These are phyloP conservation scores for Leucozona laternaria DNA, from an alignment of 2,888 invertebrate genomes.

Conservation along the genomic window DNA sequence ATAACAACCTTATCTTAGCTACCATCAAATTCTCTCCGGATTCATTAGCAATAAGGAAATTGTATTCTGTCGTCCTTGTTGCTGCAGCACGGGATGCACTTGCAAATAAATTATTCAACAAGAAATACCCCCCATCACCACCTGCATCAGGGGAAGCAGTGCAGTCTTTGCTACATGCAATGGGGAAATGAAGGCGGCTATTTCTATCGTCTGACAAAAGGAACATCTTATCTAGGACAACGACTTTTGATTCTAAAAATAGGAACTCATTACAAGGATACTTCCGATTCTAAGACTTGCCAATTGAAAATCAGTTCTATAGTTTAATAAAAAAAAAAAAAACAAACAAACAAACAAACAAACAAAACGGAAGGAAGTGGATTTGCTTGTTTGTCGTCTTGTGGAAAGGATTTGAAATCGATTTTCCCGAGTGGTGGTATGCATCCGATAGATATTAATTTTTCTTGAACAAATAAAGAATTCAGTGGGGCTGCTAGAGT, in stretches of 20 bases:
- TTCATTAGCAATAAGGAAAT: constrained; percentile 68
- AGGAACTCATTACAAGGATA: constrained; percentile 54
- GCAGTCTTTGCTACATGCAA: background rate
- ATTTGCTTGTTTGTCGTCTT: constrained; percentile 41
- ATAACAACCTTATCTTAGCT: constrained; percentile 38
- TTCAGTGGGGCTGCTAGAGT: constrained; percentile 13
- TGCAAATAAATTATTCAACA: constrained; percentile 62
- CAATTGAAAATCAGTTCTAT: constrained; percentile 38
- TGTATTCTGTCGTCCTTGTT: constrained; percentile 43
- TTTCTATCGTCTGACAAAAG: constrained; percentile 1
- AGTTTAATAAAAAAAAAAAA: background rate
- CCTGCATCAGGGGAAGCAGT: constrained; percentile 20
- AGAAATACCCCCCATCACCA: constrained; percentile 26
- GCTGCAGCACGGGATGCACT: constrained; percentile 36
- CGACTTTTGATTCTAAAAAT: constrained; percentile 63
- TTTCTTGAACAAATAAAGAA: constrained; percentile 56
- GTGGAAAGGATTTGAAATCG: constrained; percentile 41
- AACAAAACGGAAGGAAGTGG: constrained; percentile 44
- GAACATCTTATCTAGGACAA: constrained; percentile 33
- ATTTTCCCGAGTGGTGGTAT: constrained; percentile 29
- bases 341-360: constrained; percentile 2
- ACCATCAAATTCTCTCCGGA: constrained; percentile 39
- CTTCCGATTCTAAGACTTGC: constrained; percentile 31
- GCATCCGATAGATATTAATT: constrained; percentile 35
- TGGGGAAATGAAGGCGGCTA: constrained; percentile 2